Evolutionary conservation across 2,113 vertebrate species (phyloP).

Genomic region (Tichodroma muraria): DNA sequence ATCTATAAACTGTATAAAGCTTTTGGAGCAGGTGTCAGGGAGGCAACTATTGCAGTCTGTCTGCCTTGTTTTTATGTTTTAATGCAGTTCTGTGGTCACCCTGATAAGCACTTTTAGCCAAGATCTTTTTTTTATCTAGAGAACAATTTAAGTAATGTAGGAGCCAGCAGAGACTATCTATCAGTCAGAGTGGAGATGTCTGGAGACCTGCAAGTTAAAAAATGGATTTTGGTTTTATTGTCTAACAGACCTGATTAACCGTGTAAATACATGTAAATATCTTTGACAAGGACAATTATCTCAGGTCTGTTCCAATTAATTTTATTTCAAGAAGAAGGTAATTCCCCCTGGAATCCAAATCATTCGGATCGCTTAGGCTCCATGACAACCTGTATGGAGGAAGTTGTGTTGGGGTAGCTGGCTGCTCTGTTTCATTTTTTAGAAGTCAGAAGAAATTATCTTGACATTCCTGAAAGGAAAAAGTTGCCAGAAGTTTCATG

Average conservation of each 20-base stretch:
- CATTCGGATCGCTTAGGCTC: not conserved
- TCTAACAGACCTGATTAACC: not conserved
- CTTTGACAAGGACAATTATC: constrained; percentile 32
- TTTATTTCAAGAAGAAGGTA: not conserved
- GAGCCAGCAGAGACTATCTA: not conserved
- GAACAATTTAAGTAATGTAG: not conserved
- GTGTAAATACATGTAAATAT: constrained; percentile 9
- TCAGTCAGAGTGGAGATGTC: not conserved
- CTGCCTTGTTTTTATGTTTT: not conserved
- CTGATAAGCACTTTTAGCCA: not conserved
- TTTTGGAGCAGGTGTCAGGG: not conserved
- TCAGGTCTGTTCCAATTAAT: constrained; percentile 18
- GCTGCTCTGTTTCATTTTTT: constrained; percentile 45
- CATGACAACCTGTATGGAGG: constrained; percentile 29
- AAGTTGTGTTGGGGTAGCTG: constrained; percentile 32
- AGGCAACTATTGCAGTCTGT: not conserved
- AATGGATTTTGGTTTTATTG: not conserved
- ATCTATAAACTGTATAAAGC: not conserved
- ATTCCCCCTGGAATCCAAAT: not conserved
- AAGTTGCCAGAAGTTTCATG: constrained; percentile 29
- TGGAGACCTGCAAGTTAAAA: not conserved
- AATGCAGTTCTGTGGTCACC: not conserved
- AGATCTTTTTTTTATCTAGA: not conserved
- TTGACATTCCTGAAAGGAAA: constrained; percentile 32
- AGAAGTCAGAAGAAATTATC: constrained; percentile 55